A percentile compares a stretch with the other conserved stretches of the same genome.
phyloP scores from a whole-genome alignment of 64 coral and sea anemone species.

The Montipora efflorescens region DNA sequence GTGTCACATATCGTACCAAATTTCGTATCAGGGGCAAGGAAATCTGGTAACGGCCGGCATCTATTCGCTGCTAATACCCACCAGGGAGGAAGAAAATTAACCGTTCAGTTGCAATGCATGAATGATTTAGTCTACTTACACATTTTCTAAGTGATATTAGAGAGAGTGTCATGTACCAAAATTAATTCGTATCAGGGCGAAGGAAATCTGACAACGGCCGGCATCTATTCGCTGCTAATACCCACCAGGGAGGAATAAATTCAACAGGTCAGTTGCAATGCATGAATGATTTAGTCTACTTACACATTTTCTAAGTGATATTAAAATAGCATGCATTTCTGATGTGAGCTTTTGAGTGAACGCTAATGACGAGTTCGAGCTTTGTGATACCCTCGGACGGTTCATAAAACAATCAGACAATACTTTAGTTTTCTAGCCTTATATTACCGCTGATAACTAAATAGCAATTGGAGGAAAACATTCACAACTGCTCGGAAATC shows the following conservation, averaged over 20 bases:
- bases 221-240: slow-evolving; percentile 68
- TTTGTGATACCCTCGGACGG: neutral
- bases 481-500: no score
- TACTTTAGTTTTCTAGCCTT: no score
- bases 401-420: neutral
- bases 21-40: no score
- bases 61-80: no score
- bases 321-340: neutral
- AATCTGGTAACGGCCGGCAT: no score
- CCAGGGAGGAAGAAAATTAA: no score
- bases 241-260: slow-evolving; percentile 63
- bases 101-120: neutral
- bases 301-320: neutral
- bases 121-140: neutral
- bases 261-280: slow-evolving; percentile 43
- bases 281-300: neutral
- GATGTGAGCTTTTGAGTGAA: neutral
- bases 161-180: slow-evolving; percentile 28
- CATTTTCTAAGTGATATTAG: neutral
- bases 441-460: no score
- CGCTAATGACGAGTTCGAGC: neutral
- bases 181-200: slow-evolving; percentile 26
- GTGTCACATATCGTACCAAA: neutral
- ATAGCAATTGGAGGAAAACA: no score
- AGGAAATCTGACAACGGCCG: slow-evolving; percentile 56